Conservation (phyloP, 2,113 vertebrate species). For the Odobenus rosmarus region DNA sequence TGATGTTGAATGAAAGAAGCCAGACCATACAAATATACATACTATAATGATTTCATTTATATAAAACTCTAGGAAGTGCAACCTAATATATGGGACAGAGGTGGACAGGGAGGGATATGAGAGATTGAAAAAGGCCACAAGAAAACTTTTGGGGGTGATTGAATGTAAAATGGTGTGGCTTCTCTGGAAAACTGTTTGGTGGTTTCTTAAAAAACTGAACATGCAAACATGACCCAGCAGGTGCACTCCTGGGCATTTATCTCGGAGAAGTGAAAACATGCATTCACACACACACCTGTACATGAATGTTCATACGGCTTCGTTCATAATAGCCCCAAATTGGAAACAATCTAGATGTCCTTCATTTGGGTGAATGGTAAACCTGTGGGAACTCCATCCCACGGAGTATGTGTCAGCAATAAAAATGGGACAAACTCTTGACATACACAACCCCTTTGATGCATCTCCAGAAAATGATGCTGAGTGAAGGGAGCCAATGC, state of each 20-base stretch:
- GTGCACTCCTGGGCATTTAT: background rate
- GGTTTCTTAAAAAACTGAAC: background rate
- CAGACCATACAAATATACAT: background rate
- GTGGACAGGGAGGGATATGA: background rate
- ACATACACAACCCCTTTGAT: background rate
- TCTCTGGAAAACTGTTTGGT: background rate
- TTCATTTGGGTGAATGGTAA: background rate
- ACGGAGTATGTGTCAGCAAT: background rate
- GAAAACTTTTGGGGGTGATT: background rate
- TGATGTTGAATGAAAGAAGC: background rate
- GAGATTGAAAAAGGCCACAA: background rate
- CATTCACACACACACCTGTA: background rate
- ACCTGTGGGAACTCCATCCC: background rate
- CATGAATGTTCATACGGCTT: background rate
- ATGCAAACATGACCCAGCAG: background rate
- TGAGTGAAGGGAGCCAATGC: background rate
- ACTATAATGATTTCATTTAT: background rate
- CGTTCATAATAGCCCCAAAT: background rate
- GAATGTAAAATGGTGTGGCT: background rate
- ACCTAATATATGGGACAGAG: background rate
- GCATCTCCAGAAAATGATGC: background rate
- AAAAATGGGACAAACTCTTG: background rate
- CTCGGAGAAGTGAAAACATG: background rate
- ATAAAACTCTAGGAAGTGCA: background rate
- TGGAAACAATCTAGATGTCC: background rate